Conservation (phyloP, 2,797 vertebrate species). For the Acropternis orthonyx region DNA sequence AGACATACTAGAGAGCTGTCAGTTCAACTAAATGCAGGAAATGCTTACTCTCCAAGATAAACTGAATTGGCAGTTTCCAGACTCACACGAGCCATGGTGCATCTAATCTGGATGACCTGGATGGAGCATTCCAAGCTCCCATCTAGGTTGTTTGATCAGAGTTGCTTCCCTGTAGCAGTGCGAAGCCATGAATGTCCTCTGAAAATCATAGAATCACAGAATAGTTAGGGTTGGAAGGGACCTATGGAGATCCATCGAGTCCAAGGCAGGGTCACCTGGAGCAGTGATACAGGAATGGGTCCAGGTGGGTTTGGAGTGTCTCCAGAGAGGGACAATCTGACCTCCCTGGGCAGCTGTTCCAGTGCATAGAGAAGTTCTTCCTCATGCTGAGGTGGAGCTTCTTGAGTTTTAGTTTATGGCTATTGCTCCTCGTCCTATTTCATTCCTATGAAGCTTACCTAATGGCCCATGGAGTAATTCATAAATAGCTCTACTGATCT, state of each 20-base stretch:
- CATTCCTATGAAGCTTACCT: neutral
- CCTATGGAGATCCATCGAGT: neutral
- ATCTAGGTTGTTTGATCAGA: neutral
- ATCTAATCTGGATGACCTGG: neutral
- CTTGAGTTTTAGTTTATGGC: neutral
- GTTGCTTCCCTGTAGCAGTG: neutral
- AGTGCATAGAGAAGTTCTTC: neutral
- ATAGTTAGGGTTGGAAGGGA: neutral
- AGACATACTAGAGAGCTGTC: neutral
- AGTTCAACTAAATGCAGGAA: neutral
- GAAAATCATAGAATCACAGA: neutral
- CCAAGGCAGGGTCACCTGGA: neutral
- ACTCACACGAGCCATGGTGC: accelerated
- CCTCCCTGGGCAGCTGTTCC: neutral
- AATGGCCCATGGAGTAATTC: neutral
- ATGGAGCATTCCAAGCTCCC: neutral
- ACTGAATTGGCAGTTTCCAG: neutral
- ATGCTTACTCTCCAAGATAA: neutral
- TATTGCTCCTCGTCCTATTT: neutral
- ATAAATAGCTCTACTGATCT: neutral
- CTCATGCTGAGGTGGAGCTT: neutral
- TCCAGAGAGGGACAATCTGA: neutral
- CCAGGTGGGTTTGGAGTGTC: neutral
- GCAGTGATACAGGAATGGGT: neutral
- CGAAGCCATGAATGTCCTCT: neutral